These are phyloP conservation scores for Sternotherus odoratus DNA, from an alignment of 2,797 vertebrate species.

Conservation along the genomic window DNA sequence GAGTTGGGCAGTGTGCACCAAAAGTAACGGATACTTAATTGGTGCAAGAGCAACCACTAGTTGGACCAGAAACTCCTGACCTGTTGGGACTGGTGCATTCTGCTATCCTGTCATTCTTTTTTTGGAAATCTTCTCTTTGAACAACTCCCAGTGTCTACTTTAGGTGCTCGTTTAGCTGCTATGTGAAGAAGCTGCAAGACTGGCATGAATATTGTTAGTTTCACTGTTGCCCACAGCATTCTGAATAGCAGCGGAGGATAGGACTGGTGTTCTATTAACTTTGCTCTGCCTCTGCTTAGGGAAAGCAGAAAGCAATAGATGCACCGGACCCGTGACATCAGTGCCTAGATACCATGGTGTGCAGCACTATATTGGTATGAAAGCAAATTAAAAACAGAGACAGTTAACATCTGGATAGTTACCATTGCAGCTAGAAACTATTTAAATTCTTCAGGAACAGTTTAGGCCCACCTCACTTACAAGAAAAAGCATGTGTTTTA, in stretches of 20 bases:
- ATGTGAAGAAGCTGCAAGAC: not conserved
- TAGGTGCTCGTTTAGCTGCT: not conserved
- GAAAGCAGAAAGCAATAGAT: not conserved
- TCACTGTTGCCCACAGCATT: not conserved
- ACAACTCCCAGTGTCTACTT: not conserved
- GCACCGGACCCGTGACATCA: not conserved
- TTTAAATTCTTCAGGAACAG: too few relatives aligned
- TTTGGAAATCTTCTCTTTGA: too few relatives aligned
- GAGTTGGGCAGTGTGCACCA: not conserved
- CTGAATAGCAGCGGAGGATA: not conserved
- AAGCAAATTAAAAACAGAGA: not conserved
- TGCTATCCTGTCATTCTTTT: too few relatives aligned
- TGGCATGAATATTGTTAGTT: not conserved
- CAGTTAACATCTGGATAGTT: not conserved
- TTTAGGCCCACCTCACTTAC: not conserved
- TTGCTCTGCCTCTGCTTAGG: not conserved
- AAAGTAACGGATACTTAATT: not conserved
- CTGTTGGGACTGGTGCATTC: not conserved
- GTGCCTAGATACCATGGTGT: not conserved
- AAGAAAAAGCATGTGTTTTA: not conserved
- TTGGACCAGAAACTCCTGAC: not conserved
- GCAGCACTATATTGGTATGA: not conserved
- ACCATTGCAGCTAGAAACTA: too few relatives aligned
- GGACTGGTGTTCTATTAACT: not conserved
- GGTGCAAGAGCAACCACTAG: not conserved